Evolutionary conservation across 2,888 invertebrate species (phyloP), one percentile per base, ranked within the genome.

Genomic region (Tanypteryx hageni): DNA sequence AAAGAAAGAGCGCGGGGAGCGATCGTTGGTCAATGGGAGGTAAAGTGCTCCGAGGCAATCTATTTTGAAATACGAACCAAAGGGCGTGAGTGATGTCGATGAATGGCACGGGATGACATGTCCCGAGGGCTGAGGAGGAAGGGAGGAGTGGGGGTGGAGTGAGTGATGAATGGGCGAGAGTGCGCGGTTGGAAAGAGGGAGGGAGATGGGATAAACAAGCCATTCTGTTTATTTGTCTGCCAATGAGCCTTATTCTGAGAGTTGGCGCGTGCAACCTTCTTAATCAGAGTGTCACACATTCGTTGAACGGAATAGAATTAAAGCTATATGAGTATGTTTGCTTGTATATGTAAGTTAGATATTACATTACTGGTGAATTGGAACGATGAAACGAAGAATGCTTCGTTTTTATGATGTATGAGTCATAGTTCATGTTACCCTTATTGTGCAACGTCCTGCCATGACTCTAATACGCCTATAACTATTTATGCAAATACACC

Each of bases 61-160:
- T 61, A 86, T 86, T 86, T 86, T 61, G 86, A 86, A 61, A 86
- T 18, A 31, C 61, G 61, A 86, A 14, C 85, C 58, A 27, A 85
- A 85, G 22, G 22, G 68, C 68, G n/a, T 18, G 68, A 86, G 58
- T 61, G 10, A 82, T 89, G 64, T 89, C 64, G 68, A 89, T 89
- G 89, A 89, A 89, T 89, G 89, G 44, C 64, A 57, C 8, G 56
- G 83, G 9, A 57, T 18, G 83, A 11, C 44, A n/a, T 10, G 7
- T 10, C 18, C 0, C 11, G 61, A 8, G 61, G 59, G 59, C 61
- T 61, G 86, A 58, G 58, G 85, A 22, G 27, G 27, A 2, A 18
- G 61, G 61, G 31, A 82, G 44, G 44, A 10, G 56, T 44, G 3
- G 4, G 22, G 8, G 83, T 18, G 14, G 57, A 64, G 16, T 61